Evolutionary conservation across 2,888 invertebrate genomes (phyloP).

Genomic region (Lithophane leautieri): DNA sequence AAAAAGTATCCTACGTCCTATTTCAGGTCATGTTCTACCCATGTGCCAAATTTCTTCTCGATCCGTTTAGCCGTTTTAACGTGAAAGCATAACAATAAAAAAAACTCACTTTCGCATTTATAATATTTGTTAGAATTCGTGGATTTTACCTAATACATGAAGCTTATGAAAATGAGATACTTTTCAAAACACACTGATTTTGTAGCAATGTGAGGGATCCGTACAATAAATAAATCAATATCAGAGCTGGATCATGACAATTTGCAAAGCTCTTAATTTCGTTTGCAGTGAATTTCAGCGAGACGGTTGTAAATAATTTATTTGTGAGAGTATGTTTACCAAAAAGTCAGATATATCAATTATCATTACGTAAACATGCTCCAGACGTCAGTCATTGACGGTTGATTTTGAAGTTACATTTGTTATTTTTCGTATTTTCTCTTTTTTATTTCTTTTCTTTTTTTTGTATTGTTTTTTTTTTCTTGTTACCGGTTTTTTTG

Average conservation of each 20-base stretch:
- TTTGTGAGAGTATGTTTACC: background rate
- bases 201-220: background rate
- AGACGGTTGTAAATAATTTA: background rate
- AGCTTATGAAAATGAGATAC: background rate
- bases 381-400: background rate
- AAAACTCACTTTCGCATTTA: too few species aligned
- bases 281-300: background rate
- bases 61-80: too few species aligned
- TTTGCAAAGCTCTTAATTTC: background rate
- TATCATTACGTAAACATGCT: background rate
- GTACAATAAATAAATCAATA: slow-evolving; percentile 1
- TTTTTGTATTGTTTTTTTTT: too few species aligned
- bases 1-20: too few species aligned
- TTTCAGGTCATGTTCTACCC: too few species aligned
- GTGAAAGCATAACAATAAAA: too few species aligned
- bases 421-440: too few species aligned
- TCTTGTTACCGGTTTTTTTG: too few species aligned
- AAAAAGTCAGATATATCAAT: slow-evolving; percentile 1
- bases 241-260: slow-evolving; percentile 1
- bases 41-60: too few species aligned
- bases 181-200: background rate
- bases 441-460: too few species aligned
- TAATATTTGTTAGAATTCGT: too few species aligned
- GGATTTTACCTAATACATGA: background rate
- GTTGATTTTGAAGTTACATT: too few species aligned